Evolutionary conservation across 2,888 invertebrate genomes (phyloP), one percentile per base, ranked within the genome.

Genomic region (Smittia sp.): DNA sequence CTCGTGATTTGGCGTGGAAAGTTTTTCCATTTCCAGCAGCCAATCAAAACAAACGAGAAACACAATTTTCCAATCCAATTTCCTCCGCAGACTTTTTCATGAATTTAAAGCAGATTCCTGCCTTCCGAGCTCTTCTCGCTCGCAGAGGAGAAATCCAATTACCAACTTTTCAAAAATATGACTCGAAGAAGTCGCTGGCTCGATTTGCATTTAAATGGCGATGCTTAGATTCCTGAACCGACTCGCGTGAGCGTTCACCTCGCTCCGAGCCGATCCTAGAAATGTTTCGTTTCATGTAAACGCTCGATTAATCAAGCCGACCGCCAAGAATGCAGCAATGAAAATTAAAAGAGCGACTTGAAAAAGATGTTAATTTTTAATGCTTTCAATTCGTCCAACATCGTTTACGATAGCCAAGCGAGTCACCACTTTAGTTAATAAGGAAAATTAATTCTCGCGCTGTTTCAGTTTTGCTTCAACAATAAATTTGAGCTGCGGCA

Each of bases 401-500:
- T 32, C 32, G 32, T 46, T 46, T 46, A n/a, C 11, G 46, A 46
- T 11, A 46, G 15, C 32, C 52, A 24, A 46, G 24, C 22, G 52
- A 69, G n/a, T 69, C 69, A 69, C 27, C 69, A 52, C 69, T 46
- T 69, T 25, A 69, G 39, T 69, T 69, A 69, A 69, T 69, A 69
- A 69, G 69, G n/a, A 22, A 39, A 69, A 69, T 69, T 52, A 69
- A 69, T 69, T 38, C 46, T 52, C 39, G 7, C 1, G 22, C 22
- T 46, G 58, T 58, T 58, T 7, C 22, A 18, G 58, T 18, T 58
- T 58, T 58, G 58, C 18, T 58, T 20, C 9, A 58, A 22, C 58
- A 9, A 58, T 58, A 58, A 58, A 58, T 58, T 58, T 58, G 58
- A 58, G 9, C 20, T 18, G 58, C 18, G 58, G n/a, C 46, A 46